Base-by-base conservation (phyloP, 2,888 invertebrate genomes). In the Neoscelio sp. region DNA sequence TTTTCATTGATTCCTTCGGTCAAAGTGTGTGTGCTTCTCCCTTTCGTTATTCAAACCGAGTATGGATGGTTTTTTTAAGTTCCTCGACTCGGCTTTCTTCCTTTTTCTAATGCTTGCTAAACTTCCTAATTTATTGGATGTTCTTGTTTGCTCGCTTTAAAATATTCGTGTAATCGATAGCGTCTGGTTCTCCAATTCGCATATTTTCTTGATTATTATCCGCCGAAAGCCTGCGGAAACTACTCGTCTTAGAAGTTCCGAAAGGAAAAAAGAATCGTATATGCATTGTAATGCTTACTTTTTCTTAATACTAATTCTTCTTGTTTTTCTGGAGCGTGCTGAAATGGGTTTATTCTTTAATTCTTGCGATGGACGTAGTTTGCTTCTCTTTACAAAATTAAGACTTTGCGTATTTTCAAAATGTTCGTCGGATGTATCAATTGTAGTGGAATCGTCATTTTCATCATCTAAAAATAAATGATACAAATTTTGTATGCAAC, bases 101-200 rank as follows among this genome's bases (percentile, higher is more conserved):
- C 60, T 50, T 54, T 54, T 71, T 65, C 38, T 71, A 77, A 64
- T 71, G 20, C 23, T 15, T 3, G 26, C 38, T 38, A 46, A 71
- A 65, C 65, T 77, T 77, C 58, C 48, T 60, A 67, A 71, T 78
- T 78, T 77, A 60, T 70, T 38, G 56, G 56, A 54, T 33, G 48
- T 44, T 62, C 48, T 64, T 50, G 56, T 62, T 50, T 64, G 40
- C 48, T 50, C 70, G 40, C 48, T 54, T 58, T 26, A 40, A 60
- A 67, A 67, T 44, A 40, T 68, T 52, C 33, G 60, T 68, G 40
- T 75, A 54, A 60, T 67, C 67, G 52, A 68, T 60, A 18, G 52
- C 46, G 40, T 75, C 75, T 44, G 44, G 30, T 18, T 60, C 40
- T 8, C 18, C 42, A 8, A 56, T 48, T 52, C 1, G 1, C 7